Base-by-base conservation (phyloP, 2,888 invertebrate species). In the Ennomos erosarius region DNA sequence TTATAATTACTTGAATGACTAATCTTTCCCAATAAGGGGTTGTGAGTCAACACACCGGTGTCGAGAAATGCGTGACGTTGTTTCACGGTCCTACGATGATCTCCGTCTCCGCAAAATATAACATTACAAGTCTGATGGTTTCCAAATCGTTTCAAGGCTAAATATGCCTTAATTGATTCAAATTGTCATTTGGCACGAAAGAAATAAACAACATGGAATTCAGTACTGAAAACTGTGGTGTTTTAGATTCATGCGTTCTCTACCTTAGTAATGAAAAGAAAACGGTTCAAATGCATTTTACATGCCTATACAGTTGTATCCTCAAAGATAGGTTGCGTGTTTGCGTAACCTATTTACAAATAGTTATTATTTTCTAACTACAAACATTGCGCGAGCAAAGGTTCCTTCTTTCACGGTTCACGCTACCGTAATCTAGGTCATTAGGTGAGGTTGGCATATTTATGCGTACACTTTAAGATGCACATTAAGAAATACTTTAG, bases 1-100 rank as follows among this genome's bases (percentile, higher is more conserved):
- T 78, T 75, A 75, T 75, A 75, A 81, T 81, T 85, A 81, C 77
- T 82, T 84, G 83, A 85, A 87, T 90, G 86, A 87, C 82, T 82
- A 85, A 85, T 81, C 78, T 72, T 81, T 79, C 80, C 80, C 78
- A n/a, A n/a, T n/a, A n/a, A n/a, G 72, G 74, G 78, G 70, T 69
- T 72, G 70, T 89, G 88, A 88, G 73, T 89, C 88, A 88, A 76
- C 80, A 69, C 65, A 72, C 75, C 73, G 70, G 69, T 74, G 76
- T 78, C 71, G 76, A 75, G 75, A 75, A 71, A 78, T 72, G 75
- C 72, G 73, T 85, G 83, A 82, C 80, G 84, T 72, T 69, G 71
- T 75, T 76, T 74, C 73, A 74, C 73, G 76, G 73, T 75, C 70
- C 66, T 75, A 72, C 68, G 70, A 64, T 70, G 73, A 64, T 69